phyloP scores from a whole-genome alignment of 2,797 vertebrate genomes.

The Gallinago solitaria region DNA sequence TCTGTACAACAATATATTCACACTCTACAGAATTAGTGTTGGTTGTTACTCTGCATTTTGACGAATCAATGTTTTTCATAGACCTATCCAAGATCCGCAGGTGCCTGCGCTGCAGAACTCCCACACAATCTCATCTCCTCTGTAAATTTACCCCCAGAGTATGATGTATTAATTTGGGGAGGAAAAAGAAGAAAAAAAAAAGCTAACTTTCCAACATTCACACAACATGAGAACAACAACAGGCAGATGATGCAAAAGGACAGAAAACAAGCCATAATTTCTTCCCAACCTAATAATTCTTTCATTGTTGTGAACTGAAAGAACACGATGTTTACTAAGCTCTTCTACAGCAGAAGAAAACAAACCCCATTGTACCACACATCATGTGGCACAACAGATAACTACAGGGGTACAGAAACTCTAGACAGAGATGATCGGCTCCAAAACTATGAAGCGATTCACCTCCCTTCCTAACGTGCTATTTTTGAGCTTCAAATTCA shows the following conservation, averaged over 20 bases:
- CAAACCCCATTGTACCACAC: not conserved
- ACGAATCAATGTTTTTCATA: not conserved
- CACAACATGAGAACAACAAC: not conserved
- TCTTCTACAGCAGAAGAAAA: not conserved
- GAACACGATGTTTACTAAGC: not conserved
- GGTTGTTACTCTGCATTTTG: not conserved
- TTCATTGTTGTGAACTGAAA: not conserved
- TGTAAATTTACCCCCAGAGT: not conserved
- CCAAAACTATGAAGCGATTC: not conserved
- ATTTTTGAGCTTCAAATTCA: not conserved
- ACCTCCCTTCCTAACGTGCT: not conserved
- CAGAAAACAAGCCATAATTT: not conserved
- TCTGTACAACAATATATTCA: not conserved
- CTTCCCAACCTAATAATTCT: not conserved
- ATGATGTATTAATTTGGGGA: not conserved
- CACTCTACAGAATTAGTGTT: not conserved
- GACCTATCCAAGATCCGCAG: not conserved
- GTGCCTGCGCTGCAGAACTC: not conserved
- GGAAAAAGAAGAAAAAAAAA: not conserved
- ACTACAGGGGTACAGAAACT: not conserved
- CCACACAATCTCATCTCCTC: not conserved
- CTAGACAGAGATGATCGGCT: not conserved
- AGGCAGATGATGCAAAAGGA: not conserved
- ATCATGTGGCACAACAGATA: not conserved
- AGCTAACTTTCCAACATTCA: not conserved